phyloP scores from a whole-genome alignment of 2,888 invertebrate species.

The Amphipoea oculea region DNA sequence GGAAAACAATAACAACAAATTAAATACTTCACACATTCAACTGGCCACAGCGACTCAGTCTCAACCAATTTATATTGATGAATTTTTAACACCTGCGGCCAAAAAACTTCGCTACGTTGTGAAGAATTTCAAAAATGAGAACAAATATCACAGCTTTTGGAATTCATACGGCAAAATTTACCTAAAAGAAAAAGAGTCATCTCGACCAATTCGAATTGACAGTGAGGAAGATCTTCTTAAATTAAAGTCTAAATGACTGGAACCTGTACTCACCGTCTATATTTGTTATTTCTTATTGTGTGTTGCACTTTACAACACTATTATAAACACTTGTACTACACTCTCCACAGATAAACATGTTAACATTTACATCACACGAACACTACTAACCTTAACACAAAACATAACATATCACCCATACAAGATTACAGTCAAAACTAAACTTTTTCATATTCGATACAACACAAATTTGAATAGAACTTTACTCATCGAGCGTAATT shows the following conservation, averaged over 20 bases:
- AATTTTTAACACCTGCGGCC: not conserved
- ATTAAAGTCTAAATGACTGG: conserved; percentile 1
- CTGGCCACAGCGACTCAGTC: not conserved
- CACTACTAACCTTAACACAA: no score
- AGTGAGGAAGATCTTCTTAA: not conserved
- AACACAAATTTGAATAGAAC: not conserved
- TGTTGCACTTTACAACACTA: not conserved
- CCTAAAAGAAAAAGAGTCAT: not conserved
- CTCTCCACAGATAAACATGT: not conserved
- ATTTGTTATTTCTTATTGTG: not conserved
- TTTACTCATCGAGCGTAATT: not conserved
- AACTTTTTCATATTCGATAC: not conserved
- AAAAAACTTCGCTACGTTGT: conserved; percentile 6
- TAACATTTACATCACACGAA: not conserved
- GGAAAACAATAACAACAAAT: not conserved
- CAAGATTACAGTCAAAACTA: not conserved
- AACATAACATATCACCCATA: not conserved
- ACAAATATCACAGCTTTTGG: conserved; percentile 3
- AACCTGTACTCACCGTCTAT: not conserved
- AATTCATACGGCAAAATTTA: not conserved
- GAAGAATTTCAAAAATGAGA: not conserved
- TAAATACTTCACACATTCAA: conserved; percentile 1
- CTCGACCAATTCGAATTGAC: not conserved
- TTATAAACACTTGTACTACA: not conserved
- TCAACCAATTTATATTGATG: not conserved